Conservation (phyloP, 1,140 invertebrate species). For the Homarus americanus region DNA sequence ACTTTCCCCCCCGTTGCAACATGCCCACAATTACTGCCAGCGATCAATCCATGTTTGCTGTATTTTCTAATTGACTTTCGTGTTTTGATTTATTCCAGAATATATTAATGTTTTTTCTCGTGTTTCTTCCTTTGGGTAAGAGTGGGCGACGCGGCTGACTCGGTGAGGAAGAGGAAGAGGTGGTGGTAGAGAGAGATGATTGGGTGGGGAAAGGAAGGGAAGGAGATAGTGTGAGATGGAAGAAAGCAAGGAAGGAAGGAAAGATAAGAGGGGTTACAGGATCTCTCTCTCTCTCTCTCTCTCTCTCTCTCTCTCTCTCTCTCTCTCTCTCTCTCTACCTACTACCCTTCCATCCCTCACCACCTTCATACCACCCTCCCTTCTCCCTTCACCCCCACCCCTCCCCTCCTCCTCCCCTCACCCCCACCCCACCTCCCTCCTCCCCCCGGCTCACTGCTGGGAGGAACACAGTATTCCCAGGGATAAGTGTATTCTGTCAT, state of each 20-base stretch:
- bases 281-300: neutral
- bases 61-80: slow-evolving; percentile 16
- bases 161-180: neutral
- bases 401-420: too few species aligned
- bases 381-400: too few species aligned
- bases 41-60: slow-evolving; percentile 9
- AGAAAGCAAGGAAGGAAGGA: neutral
- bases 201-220: neutral
- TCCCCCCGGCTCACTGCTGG: too few species aligned
- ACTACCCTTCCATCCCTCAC: neutral
- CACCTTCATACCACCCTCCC: neutral
- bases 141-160: neutral
- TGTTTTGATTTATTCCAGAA: neutral
- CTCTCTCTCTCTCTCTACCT: neutral
- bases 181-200: neutral
- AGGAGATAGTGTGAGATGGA: neutral
- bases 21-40: slow-evolving; percentile 32
- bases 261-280: neutral
- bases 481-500: too few species aligned
- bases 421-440: too few species aligned
- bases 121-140: neutral
- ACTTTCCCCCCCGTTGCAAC: slow-evolving; percentile 20
- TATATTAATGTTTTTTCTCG: neutral
- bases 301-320: neutral
- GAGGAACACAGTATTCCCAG: too few species aligned